A percentile compares a stretch with the other conserved stretches of the same genome.
phyloP scores from a whole-genome alignment of 2,113 vertebrate species.

The Orycteropus afer region DNA sequence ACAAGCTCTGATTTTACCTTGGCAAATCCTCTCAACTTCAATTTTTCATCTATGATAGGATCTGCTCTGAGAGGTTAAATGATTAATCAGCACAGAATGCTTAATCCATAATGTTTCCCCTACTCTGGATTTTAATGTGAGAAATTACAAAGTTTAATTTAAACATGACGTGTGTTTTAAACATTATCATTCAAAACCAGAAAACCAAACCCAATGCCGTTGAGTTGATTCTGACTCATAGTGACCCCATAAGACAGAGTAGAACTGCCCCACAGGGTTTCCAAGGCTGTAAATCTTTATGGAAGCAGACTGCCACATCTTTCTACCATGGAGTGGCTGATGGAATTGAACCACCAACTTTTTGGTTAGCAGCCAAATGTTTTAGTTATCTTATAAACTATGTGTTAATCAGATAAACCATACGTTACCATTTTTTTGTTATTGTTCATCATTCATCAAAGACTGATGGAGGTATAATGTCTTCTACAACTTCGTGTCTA shows the following conservation, averaged over 20 bases:
- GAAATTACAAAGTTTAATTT: no score
- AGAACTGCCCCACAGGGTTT: no score
- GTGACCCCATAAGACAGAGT: no score
- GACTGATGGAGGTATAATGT: not conserved
- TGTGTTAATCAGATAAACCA: not conserved
- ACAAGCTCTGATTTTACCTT: not conserved
- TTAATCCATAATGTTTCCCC: not conserved
- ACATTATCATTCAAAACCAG: not conserved
- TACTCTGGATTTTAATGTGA: not conserved
- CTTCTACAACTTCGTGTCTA: not conserved
- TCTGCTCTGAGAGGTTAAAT: not conserved
- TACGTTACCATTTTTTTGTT: not conserved
- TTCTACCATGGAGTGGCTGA: no score
- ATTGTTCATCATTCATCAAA: not conserved
- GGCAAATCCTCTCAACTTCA: not conserved
- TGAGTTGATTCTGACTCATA: no score
- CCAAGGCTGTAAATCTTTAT: no score
- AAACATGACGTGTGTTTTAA: not conserved
- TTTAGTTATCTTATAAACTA: not conserved
- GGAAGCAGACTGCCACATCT: no score
- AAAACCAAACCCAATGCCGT: no score
- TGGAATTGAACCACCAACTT: no score
- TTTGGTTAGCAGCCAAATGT: no score
- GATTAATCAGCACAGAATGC: not conserved
- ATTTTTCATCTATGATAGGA: not conserved